Evolutionary conservation across 2,888 invertebrate genomes (phyloP).

Genomic region (Scrobipalpa costella): DNA sequence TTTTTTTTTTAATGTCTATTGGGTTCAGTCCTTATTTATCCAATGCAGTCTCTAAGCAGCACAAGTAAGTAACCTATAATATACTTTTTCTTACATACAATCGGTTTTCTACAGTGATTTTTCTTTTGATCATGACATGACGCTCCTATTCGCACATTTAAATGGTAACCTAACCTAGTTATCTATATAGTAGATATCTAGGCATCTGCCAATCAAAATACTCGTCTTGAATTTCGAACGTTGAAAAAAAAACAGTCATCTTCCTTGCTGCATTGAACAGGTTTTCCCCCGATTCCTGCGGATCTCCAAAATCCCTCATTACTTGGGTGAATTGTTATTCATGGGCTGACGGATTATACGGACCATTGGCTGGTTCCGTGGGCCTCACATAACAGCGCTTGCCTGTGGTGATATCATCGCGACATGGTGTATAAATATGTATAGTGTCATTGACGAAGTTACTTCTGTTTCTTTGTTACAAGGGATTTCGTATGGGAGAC

Average conservation of each 20-base stretch:
- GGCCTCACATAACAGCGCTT: background rate
- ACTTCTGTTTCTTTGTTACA: conserved; percentile 3
- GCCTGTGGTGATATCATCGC: conserved; percentile 20
- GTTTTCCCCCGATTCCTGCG: background rate
- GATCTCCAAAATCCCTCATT: conserved; percentile 16
- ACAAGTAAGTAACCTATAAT: too few relatives aligned
- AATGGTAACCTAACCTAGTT: too few relatives aligned
- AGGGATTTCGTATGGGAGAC: background rate
- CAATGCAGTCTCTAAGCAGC: too few relatives aligned
- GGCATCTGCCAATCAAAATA: too few relatives aligned
- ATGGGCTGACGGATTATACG: conserved; percentile 21
- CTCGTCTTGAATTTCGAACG: too few relatives aligned
- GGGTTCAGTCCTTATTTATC: background rate
- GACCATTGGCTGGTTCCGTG: conserved; percentile 19
- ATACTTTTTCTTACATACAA: too few relatives aligned
- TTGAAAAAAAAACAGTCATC: background rate
- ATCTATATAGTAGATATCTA: too few relatives aligned
- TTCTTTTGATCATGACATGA: too few relatives aligned
- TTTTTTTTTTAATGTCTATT: background rate
- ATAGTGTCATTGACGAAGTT: background rate
- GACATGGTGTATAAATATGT: conserved; percentile 7
- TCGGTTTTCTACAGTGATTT: too few relatives aligned
- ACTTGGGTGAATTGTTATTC: conserved; percentile 25
- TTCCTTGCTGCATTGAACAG: background rate
- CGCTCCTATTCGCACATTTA: too few relatives aligned